A percentile compares a stretch with the other conserved stretches of the same genome.
phyloP scores from a whole-genome alignment of 2,113 vertebrate genomes.

The Vombatus ursinus region DNA sequence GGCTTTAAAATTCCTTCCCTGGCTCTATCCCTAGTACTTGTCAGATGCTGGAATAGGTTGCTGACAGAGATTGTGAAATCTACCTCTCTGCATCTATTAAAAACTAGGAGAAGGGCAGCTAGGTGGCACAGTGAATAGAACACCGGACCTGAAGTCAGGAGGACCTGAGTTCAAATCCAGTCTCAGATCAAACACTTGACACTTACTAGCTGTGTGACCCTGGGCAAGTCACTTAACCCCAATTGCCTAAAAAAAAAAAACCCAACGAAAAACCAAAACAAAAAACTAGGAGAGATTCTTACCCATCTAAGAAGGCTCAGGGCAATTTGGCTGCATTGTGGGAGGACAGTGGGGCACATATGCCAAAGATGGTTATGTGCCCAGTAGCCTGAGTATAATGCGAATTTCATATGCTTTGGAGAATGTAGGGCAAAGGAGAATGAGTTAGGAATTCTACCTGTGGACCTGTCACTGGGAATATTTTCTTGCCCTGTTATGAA shows the following conservation, averaged over 20 bases:
- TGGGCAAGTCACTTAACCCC: too few relatives aligned
- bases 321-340: neutral
- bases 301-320: neutral
- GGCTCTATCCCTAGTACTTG: neutral
- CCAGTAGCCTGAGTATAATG: neutral
- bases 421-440: neutral
- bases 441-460: neutral
- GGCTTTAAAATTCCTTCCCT: constrained; percentile 8
- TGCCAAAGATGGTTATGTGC: neutral
- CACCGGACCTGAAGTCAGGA: too few relatives aligned
- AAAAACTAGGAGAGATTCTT: neutral
- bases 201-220: too few relatives aligned
- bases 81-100: constrained; percentile 10
- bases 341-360: neutral
- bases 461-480: neutral
- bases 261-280: too few relatives aligned
- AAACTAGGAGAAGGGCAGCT: neutral
- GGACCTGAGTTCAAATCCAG: too few relatives aligned
- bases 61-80: neutral
- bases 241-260: too few relatives aligned
- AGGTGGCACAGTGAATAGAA: too few relatives aligned
- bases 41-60: neutral
- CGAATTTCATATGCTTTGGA: neutral
- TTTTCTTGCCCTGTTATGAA: neutral
- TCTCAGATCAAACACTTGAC: too few relatives aligned